These are phyloP conservation scores for Diplodus puntazzo DNA, from an alignment of 2,797 vertebrate genomes.

Conservation along the genomic window DNA sequence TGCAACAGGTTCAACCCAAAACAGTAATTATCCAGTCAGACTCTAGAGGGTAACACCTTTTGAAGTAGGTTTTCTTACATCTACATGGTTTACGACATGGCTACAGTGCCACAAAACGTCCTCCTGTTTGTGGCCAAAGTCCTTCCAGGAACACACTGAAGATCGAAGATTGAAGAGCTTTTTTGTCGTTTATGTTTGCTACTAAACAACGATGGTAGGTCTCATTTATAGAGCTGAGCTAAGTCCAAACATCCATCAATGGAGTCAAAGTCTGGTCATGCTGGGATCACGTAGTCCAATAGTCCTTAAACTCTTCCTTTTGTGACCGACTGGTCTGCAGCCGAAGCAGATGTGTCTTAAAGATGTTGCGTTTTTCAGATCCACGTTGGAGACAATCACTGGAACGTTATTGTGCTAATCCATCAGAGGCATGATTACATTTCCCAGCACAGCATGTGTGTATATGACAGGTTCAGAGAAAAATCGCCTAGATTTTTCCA, in stretches of 20 bases:
- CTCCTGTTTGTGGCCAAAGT: conserved; percentile 3
- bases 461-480: background rate
- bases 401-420: conserved; percentile 48
- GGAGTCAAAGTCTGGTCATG: conserved; percentile 7
- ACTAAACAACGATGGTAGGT: conserved; percentile 24
- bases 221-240: conserved; percentile 13
- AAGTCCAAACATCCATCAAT: conserved; percentile 25
- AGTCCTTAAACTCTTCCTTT: conserved; percentile 7
- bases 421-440: conserved; percentile 22
- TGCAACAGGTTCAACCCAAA: conserved; percentile 28
- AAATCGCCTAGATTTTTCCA: conserved; percentile 2
- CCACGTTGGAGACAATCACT: conserved; percentile 18
- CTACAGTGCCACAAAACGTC: conserved; percentile 24
- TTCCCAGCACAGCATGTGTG: conserved; percentile 24
- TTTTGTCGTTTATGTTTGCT: conserved; percentile 19
- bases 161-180: background rate
- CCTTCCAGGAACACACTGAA: conserved; percentile 1
- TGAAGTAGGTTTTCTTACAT: conserved; percentile 16
- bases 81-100: conserved; percentile 34
- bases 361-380: conserved; percentile 20
- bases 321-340: background rate
- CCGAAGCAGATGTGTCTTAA: conserved; percentile 11
- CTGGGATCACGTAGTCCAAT: conserved; percentile 8
- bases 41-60: background rate
- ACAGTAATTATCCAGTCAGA: conserved; percentile 3